Evolutionary conservation across 1,140 invertebrate species (phyloP), one percentile per base, ranked within the genome.

Genomic region (Achroia grisella): DNA sequence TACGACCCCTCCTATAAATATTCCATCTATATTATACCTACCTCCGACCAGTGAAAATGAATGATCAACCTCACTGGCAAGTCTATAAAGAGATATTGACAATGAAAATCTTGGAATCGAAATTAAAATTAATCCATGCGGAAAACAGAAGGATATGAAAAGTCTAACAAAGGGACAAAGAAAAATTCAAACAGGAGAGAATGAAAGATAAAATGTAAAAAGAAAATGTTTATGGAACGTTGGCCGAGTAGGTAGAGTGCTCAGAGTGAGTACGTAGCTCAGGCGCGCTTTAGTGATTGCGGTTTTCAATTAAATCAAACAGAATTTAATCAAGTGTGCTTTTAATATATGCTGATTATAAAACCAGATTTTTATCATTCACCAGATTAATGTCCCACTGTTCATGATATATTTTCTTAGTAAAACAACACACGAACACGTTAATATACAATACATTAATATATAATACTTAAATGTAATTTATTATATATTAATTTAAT

Each of bases 61-160:
- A 39, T 42, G 43, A 50, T 44, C 58, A 62, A 52, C 44, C 40
- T 23, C 17, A 3, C 2, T 23, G 17, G 17, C 39, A 55, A 55
- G 11, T 39, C 39, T 45, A 23, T 23, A 23, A 23, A 23, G 6
- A 23, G 6, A 23, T 6, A 23, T 23, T 6, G 44, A 58, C 17
- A 6, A 58, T 49, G n/a, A n/a, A n/a, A n/a, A 58, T 64, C 69
- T 23, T 71, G 69, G 65, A 71, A 71, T 74, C 55, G 44, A 70
- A 76, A 81, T 81, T 76, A 74, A 81, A 81, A 76, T 74, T 74
- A 74, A 74, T 72, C 64, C 71, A 71, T 44, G 61, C 67, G 62
- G 67, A 81, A 76, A 76, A 77, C 66, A 71, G 65, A 72, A 75
- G 67, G 66, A 70, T 74, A 77, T 76, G 63, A 75, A 78, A 78